Base-by-base conservation (phyloP, 2,113 vertebrate species). In the Pipra filicauda region DNA sequence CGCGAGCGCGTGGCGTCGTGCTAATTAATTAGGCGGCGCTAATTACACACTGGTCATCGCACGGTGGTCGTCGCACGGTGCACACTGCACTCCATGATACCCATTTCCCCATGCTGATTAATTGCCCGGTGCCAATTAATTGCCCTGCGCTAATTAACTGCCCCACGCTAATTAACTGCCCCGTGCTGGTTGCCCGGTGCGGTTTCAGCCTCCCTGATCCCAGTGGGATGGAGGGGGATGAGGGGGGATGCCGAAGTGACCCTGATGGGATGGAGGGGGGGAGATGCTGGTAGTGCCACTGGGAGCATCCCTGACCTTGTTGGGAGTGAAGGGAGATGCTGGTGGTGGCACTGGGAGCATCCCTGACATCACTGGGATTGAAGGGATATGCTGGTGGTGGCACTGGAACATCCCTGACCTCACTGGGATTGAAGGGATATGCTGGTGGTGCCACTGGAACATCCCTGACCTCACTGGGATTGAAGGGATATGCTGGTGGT, bases 21-120 rank as follows among this genome's bases (percentile, higher is more conserved):
- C 1, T 24, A 51, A 9, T 54, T 4, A 9, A 41, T 67, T 41
- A 12, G 9, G 1, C 1, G 5, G 12, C 1, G 55, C 5, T 3
- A 1, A 1, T 43, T 3, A 5, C 30, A 0, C 1, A 0, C 9
- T 8, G 8, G 7, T 4, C 10, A 1, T 12, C 9, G 19, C 39
- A 0, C 0, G 4, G n/a, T 6, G 31, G 5, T 3, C 5, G 2
- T 28, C 5, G 9, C 30, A 0, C 1, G 6, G 27, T 27, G 43
- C 37, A 5, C 24, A 0, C 2, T 43, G 30, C 37, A 3, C 35
- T 37, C 27, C 19, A 4, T 4, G 3, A 26, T 15, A 30, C 30
- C 0, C 18, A 0, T 14, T 30, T n/a, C 43, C 5, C 3, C 18
- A 20, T 41, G 18, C 8, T 43, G 21, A 43, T 64, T 62, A 27